Evolutionary conservation across 2,797 vertebrate species (phyloP), one percentile per base, ranked within the genome.

Genomic region (Enteromius treurensis): DNA sequence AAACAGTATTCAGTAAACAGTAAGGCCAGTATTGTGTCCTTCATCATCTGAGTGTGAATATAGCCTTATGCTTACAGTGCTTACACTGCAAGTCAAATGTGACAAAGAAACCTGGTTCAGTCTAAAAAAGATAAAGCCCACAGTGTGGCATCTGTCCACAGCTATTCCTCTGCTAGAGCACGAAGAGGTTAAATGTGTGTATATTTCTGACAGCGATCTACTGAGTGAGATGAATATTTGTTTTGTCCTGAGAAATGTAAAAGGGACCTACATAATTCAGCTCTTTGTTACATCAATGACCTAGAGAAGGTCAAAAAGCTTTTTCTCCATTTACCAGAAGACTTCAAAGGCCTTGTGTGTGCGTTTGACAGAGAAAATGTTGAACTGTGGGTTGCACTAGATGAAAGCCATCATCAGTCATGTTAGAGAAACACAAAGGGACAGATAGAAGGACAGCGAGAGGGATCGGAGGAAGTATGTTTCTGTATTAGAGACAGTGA

Each of bases 201-300:
- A 49, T 55, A 42, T 74, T 15, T 69, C 45, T 58, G 60, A 67
- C 55, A 81, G 58, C 0, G 15, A 70, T 77, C 65, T 68, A 37
- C 32, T 81, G n/a, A 79, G 23, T 21, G 47, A 60, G 69, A 81
- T 68, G 29, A 70, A 70, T 70, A 79, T 77, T 79, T 76, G 55
- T 21, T 73, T 83, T 73, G 80, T 80, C 37, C 26, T 47, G 40
- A 69, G 51, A 78, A 83, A 42, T 26, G n/a, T 23, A 65, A 64
- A 80, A 76, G 58, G 45, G 75, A 58, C 37, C 51, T 65, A 29
- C 13, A 58, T 73, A 80, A 80, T 80, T 85, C 69, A 74, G 51
- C 71, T 77, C 81, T 84, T 81, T 81, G 84, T 87, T 86, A 60
- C 78, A 68, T 14, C 19, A 9, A 9, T 67, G 82, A 82, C 84